Percentiles rank a stretch among this genome's conserved stretches.
phyloP scores from a whole-genome alignment of 53 echinoderm and acorn worm species.

The Arbacia lixula region DNA sequence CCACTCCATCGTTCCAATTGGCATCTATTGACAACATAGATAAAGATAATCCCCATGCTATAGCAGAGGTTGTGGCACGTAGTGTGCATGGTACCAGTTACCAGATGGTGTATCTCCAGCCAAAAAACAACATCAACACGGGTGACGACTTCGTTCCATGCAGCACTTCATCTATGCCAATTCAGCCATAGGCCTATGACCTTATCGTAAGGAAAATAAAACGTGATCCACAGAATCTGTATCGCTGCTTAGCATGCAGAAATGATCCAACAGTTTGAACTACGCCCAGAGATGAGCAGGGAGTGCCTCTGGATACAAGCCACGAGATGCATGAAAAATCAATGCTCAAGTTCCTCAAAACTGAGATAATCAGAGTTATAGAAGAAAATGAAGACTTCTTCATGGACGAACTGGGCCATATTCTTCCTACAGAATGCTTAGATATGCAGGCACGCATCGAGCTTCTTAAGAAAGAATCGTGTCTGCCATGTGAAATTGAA shows the following conservation, averaged over 20 bases:
- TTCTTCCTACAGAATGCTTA: conserved; percentile 1
- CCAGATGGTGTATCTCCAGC: not conserved
- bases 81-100: conserved; percentile 36
- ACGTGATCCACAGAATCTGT: not conserved
- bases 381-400: not conserved
- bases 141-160: conserved; percentile 24
- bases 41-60: conserved; percentile 16
- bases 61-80: not conserved
- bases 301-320: not conserved
- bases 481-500: not conserved
- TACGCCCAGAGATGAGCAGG: not conserved
- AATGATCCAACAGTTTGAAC: not conserved
- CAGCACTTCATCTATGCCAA: not conserved
- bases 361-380: not conserved
- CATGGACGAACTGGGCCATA: conserved; percentile 10
- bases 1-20: not conserved
- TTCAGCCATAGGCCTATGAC: not conserved
- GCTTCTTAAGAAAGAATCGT: conserved; percentile 5
- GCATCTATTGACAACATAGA: conserved; percentile 21
- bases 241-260: conserved; percentile 11
- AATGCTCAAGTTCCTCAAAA: not conserved
- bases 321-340: too few relatives aligned
- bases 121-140: not conserved
- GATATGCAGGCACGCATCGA: not conserved
- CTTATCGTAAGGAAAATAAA: not conserved